These are phyloP conservation scores for Pseudorasbora parva DNA, from an alignment of 2,113 vertebrate species.

Conservation along the genomic window DNA sequence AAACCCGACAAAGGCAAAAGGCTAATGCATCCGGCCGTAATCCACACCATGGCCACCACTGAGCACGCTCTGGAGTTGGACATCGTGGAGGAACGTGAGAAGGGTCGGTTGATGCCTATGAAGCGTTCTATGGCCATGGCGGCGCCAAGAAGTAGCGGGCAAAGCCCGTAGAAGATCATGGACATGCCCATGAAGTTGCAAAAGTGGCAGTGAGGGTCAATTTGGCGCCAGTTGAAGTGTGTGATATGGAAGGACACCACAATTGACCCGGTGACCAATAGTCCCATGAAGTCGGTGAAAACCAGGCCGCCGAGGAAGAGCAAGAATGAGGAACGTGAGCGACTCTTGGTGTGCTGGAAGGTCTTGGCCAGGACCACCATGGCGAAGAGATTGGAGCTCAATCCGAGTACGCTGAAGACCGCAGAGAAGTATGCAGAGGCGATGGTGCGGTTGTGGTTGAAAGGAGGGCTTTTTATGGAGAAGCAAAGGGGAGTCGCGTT, in stretches of 20 bases:
- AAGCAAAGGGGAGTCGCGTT: conserved; percentile 69
- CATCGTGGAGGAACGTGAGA: conserved; percentile 76
- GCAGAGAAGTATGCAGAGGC: conserved; percentile 81
- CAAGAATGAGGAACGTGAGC: conserved; percentile 86
- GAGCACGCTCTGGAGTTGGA: conserved; percentile 78
- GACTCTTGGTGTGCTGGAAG: conserved; percentile 71
- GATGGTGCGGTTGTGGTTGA: conserved; percentile 53
- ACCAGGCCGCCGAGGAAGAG: conserved; percentile 89
- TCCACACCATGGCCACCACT: conserved; percentile 84
- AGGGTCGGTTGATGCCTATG: conserved; percentile 89
- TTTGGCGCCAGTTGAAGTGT: conserved; percentile 76
- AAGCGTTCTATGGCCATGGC: conserved; percentile 91
- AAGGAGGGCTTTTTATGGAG: conserved; percentile 68
- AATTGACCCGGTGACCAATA: conserved; percentile 85
- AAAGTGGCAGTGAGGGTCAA: conserved; percentile 86
- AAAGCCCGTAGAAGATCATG: conserved; percentile 96
- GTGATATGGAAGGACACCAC: conserved; percentile 84
- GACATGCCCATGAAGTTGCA: conserved; percentile 92
- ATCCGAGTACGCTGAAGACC: conserved; percentile 80
- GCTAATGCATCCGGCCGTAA: conserved; percentile 76
- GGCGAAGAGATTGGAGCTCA: conserved; percentile 91
- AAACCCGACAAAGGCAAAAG: conserved; percentile 83
- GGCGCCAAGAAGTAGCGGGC: conserved; percentile 87
- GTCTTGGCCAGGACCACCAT: conserved; percentile 83
- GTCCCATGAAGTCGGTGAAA: conserved; percentile 91